A percentile compares a stretch with the other conserved stretches of the same genome.
phyloP scores from a whole-genome alignment of 1,140 invertebrate species.

The Drosophila bocqueti region DNA sequence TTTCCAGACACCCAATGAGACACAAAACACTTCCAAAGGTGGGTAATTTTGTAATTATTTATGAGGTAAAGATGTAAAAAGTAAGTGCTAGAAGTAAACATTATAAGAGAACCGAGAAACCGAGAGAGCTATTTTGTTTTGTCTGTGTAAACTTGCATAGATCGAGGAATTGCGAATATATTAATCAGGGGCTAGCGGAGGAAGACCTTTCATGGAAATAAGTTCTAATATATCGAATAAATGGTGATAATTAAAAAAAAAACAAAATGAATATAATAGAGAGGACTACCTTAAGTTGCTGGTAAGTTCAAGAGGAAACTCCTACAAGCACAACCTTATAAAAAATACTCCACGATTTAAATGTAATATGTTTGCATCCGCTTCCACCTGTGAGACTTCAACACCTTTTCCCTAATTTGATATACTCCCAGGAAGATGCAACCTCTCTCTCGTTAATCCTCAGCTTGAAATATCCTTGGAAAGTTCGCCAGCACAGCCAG shows the following conservation, averaged over 20 bases:
- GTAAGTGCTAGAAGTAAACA: too few relatives aligned
- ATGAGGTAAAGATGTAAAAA: background rate
- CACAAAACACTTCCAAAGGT: too few relatives aligned
- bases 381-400: background rate
- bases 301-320: background rate
- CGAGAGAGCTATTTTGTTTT: background rate
- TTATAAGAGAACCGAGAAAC: background rate
- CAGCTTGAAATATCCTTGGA: conserved; percentile 3
- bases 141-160: background rate
- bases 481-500: background rate
- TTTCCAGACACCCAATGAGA: background rate
- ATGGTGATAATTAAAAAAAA: too few relatives aligned
- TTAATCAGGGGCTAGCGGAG: background rate
- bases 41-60: background rate
- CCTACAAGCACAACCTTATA: too few relatives aligned
- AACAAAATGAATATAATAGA: too few relatives aligned
- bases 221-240: background rate
- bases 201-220: background rate
- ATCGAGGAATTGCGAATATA: background rate
- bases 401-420: background rate
- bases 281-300: background rate
- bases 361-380: background rate
- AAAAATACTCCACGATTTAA: background rate
- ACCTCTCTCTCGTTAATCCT: background rate
- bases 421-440: background rate